Evolutionary conservation across 1,140 invertebrate species (phyloP), one percentile per base, ranked within the genome.

Genomic region (Caenorhabditis inopinata): DNA sequence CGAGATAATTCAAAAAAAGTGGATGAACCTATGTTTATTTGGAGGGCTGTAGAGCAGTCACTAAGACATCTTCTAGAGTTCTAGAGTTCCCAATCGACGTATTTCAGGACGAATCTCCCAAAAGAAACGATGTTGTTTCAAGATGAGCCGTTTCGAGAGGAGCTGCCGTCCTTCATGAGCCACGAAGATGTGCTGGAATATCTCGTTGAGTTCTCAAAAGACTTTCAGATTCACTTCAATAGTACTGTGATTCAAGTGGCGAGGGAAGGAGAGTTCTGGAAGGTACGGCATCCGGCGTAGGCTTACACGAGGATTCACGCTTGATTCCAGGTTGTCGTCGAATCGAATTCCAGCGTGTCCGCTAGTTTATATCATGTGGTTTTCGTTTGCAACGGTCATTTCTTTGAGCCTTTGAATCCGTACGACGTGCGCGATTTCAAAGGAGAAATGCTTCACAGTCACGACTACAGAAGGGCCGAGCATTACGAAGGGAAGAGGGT

Each of bases 91-190:
- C n/a, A n/a, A n/a, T n/a, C n/a, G n/a, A n/a, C n/a, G n/a, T n/a
- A 32, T 14, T 62, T 32, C 35, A 95, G 94, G 84, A 94, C 94
- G 0, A 96, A 96, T 90, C 89, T 96, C 16, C 94, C 94, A 1
- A 94, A 94, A 87, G 93, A 96, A 90, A 91, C 94, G 2, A 96
- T 96, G 94, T 93, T 93, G 2, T 95, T 93, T 89, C 27, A 32
- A 38, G 75, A 49, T 29, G 47, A 42, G 9, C 75, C 75, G 21
- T 76, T 51, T 21, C 45, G 47, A 35, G 48, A 76, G 3, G 32
- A 53, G 11, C 48, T 76, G 6, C 75, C 75, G 12, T 76, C 94
- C 1, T 97, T 95, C 87, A 89, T 96, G 0, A 91, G 91, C 2
- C 93, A 94, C 21, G 91, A 92, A 47, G 47, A 53, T 27, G 79